A percentile compares a stretch with the other conserved stretches of the same genome.
Evolutionary conservation across 2,797 vertebrate species (phyloP).

Genomic region (Heterohyrax brucei): DNA sequence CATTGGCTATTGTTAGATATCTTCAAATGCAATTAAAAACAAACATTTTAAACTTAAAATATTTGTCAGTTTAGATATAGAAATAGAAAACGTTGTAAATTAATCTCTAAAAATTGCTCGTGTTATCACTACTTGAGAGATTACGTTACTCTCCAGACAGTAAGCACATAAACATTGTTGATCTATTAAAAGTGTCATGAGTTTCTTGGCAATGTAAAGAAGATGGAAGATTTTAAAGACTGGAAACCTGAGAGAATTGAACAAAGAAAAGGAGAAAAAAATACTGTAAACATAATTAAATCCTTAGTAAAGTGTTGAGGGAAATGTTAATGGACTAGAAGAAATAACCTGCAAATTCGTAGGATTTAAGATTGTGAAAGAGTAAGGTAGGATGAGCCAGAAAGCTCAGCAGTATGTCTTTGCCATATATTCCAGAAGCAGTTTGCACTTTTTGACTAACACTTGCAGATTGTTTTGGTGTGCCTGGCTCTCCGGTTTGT

Average conservation of each 20-base stretch:
- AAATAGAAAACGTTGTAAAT: slow-evolving; percentile 36
- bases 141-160: neutral
- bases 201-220: neutral
- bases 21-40: slow-evolving; percentile 54
- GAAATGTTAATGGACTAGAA: slow-evolving; percentile 42
- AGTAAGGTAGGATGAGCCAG: neutral
- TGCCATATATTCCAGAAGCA: neutral
- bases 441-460: neutral
- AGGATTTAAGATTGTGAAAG: slow-evolving; percentile 22
- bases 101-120: slow-evolving; percentile 13
- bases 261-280: neutral
- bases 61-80: neutral
- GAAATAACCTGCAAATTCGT: neutral
- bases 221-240: slow-evolving; percentile 22
- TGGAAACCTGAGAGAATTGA: neutral
- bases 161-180: neutral
- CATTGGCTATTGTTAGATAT: neutral
- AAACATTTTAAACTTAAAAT: neutral
- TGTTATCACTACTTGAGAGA: slow-evolving; percentile 34
- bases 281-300: neutral
- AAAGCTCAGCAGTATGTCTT: neutral
- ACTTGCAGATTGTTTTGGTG: neutral
- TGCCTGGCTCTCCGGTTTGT: neutral
- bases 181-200: slow-evolving; percentile 8
- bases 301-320: neutral